Percentiles rank a stretch among this genome's conserved stretches.
These are phyloP conservation scores for Zaprionus ghesquierei DNA, from an alignment of 1,140 invertebrate genomes.

Conservation along the genomic window DNA sequence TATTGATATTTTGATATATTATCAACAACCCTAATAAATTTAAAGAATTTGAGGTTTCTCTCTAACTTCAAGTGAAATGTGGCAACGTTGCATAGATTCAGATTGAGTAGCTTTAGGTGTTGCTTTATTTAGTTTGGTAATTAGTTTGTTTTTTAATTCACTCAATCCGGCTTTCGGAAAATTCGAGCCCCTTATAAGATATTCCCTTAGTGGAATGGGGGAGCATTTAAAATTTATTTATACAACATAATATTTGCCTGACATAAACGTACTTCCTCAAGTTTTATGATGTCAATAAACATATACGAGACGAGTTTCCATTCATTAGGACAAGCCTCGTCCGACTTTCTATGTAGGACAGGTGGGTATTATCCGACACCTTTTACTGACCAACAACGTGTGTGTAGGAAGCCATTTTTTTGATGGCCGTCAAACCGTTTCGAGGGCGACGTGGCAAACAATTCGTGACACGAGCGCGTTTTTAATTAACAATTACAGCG, in stretches of 20 bases:
- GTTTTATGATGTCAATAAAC: constrained; percentile 57
- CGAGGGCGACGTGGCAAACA: constrained; percentile 24
- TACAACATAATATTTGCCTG: constrained; percentile 50
- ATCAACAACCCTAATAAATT: no score
- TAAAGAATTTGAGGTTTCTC: no score
- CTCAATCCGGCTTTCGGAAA: no score
- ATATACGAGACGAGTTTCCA: constrained; percentile 15
- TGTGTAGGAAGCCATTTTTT: constrained; percentile 13
- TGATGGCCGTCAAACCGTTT: constrained; percentile 4
- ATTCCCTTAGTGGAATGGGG: no score
- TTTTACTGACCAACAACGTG: constrained; percentile 8
- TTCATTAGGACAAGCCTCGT: background rate
- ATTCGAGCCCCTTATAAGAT: no score
- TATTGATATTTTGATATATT: no score
- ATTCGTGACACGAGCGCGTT: constrained; percentile 54
- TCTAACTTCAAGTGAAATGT: no score
- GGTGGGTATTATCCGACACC: constrained; percentile 25
- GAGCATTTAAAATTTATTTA: constrained; percentile 63
- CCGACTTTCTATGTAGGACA: constrained; percentile 4
- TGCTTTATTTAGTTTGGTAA: no score
- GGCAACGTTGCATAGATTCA: no score
- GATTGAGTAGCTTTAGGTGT: no score
- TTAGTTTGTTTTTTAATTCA: no score
- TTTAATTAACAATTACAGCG: constrained; percentile 76
- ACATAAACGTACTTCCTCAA: constrained; percentile 54